A percentile compares a stretch with the other conserved stretches of the same genome.
Conservation (phyloP, 2,113 vertebrate species). For the Marmota monax region DNA sequence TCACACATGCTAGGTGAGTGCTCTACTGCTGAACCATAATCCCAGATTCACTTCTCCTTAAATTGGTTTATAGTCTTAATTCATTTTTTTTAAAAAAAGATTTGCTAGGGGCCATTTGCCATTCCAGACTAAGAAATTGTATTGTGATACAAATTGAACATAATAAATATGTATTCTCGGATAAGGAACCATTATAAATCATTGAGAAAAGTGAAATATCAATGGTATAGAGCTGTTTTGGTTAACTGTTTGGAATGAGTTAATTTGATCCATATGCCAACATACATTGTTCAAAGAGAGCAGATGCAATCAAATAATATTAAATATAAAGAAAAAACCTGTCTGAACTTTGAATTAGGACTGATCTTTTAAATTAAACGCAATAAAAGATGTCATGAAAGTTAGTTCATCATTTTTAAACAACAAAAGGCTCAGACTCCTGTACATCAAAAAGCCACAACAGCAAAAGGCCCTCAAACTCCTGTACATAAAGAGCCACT, state of each 20-base stretch:
- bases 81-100: neutral
- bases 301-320: no score
- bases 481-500: neutral
- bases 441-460: neutral
- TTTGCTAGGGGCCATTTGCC: neutral
- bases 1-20: no score
- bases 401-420: neutral
- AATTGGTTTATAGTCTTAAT: constrained; percentile 2
- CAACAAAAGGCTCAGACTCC: neutral
- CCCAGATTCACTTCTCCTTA: neutral
- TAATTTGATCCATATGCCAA: no score
- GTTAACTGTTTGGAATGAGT: no score
- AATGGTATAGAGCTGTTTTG: no score
- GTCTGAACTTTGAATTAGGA: neutral
- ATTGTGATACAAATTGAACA: no score
- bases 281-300: no score
- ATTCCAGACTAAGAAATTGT: neutral
- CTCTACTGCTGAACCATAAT: no score
- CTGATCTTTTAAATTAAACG: neutral
- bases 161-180: no score
- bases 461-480: neutral
- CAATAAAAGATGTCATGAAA: neutral
- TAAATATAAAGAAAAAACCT: neutral
- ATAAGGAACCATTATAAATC: no score
- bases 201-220: no score